phyloP scores from a whole-genome alignment of 2,888 invertebrate genomes.

The Melipona beecheii region DNA sequence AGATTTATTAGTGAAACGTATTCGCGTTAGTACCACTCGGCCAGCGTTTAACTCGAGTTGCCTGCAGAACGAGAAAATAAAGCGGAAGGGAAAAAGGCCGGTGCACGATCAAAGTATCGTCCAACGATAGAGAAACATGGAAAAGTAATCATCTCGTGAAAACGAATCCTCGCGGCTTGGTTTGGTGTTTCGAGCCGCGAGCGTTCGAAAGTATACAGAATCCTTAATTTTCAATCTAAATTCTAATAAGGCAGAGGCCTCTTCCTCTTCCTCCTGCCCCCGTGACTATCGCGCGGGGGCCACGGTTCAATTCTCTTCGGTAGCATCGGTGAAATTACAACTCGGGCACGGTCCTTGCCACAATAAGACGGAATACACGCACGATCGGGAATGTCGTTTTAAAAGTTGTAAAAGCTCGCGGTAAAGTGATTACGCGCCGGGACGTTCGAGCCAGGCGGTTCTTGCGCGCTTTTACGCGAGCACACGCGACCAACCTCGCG shows the following conservation, averaged over 20 bases:
- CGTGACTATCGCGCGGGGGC: conserved; percentile 8
- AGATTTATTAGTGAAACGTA: conserved; percentile 33
- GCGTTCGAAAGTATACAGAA: conserved; percentile 47
- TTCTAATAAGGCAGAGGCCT: conserved; percentile 63
- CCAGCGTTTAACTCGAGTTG: neutral
- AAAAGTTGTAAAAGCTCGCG: conserved; percentile 64
- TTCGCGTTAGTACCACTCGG: conserved; percentile 32
- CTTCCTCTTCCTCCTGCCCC: neutral
- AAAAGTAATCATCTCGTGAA: conserved; percentile 39
- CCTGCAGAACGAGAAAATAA: neutral
- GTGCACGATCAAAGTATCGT: conserved; percentile 13
- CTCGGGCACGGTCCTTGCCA: conserved; percentile 60
- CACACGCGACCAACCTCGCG: conserved; percentile 60
- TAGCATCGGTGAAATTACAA: conserved; percentile 65
- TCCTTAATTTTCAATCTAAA: conserved; percentile 71
- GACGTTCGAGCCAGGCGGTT: conserved; percentile 25
- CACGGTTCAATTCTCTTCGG: conserved; percentile 56
- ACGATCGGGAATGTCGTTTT: conserved; percentile 70
- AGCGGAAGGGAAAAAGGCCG: neutral
- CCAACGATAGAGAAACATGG: conserved; percentile 23
- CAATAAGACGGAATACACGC: conserved; percentile 64
- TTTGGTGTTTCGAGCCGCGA: neutral
- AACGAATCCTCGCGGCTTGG: conserved; percentile 5
- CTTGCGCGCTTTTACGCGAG: conserved; percentile 44
- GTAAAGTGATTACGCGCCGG: conserved; percentile 65